Evolutionary conservation across 2,113 vertebrate genomes (phyloP).

Genomic region (Telmatochromis sp.): DNA sequence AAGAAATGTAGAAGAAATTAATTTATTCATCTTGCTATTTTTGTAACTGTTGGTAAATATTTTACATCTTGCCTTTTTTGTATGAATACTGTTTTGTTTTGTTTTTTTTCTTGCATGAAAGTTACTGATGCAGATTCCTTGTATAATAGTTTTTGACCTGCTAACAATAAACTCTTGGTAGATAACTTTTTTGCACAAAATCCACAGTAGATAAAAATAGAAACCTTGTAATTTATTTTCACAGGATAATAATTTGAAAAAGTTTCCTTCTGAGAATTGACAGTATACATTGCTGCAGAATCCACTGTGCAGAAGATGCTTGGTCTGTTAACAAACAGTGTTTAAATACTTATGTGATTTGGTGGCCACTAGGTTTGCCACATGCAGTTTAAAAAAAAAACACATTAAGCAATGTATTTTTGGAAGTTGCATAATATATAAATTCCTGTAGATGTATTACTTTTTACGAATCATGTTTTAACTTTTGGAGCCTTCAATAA

Average conservation of each 20-base stretch:
- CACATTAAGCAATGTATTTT: conserved; percentile 29
- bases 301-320: conserved; percentile 26
- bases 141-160: conserved; percentile 38
- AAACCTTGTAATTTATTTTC: conserved; percentile 53
- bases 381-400: not conserved
- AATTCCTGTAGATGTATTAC: conserved; percentile 21
- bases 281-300: not conserved
- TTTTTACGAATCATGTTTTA: conserved; percentile 17
- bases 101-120: conserved; percentile 57
- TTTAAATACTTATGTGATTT: conserved; percentile 20
- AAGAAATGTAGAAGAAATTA: conserved; percentile 64
- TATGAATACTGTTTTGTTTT: conserved; percentile 41
- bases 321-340: not conserved
- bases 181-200: conserved; percentile 36
- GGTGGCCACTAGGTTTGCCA: not conserved
- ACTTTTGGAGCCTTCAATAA: conserved; percentile 26
- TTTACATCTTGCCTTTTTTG: conserved; percentile 62
- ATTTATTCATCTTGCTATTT: conserved; percentile 76
- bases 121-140: conserved; percentile 56
- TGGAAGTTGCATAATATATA: conserved; percentile 33
- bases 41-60: conserved; percentile 71
- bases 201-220: conserved; percentile 24
- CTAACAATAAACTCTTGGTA: conserved; percentile 19
- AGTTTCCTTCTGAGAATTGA: not conserved
- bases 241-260: conserved; percentile 18